Evolutionary conservation across 2,888 invertebrate species (phyloP).

Genomic region (Pardosa pseudoannulata): DNA sequence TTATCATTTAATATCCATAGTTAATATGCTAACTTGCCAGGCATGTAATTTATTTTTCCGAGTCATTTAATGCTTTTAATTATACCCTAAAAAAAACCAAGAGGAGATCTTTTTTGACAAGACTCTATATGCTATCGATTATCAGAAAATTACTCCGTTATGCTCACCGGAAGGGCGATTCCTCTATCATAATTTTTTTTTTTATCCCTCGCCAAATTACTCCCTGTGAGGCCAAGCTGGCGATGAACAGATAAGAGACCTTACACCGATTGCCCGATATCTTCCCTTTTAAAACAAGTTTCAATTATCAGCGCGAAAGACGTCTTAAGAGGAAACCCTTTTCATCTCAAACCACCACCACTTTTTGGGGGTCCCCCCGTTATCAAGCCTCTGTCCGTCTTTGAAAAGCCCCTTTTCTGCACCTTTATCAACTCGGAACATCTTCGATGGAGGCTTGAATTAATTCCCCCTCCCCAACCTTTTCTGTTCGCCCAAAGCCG

Average conservation of each 20-base stretch:
- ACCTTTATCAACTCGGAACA: no score
- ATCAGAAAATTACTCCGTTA: not conserved
- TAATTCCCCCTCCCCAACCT: no score
- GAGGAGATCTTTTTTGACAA: no score
- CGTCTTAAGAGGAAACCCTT: not conserved
- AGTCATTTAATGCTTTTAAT: no score
- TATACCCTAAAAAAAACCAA: no score
- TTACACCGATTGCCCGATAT: not conserved
- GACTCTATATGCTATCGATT: not conserved
- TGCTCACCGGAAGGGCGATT: not conserved
- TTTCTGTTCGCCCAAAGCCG: not conserved
- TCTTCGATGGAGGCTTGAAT: not conserved
- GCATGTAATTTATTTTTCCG: no score
- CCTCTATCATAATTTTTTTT: not conserved
- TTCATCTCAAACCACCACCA: not conserved
- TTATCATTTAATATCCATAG: no score
- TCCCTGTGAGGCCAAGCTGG: not conserved
- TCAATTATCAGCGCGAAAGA: not conserved
- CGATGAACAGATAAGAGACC: not conserved
- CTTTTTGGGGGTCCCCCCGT: not conserved
- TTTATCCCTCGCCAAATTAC: not conserved
- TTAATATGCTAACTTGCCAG: no score
- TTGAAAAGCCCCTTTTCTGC: not conserved
- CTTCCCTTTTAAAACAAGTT: not conserved
- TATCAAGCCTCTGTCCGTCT: not conserved